phyloP scores from a whole-genome alignment of 2,888 invertebrate species.

The Colletes collaris region DNA sequence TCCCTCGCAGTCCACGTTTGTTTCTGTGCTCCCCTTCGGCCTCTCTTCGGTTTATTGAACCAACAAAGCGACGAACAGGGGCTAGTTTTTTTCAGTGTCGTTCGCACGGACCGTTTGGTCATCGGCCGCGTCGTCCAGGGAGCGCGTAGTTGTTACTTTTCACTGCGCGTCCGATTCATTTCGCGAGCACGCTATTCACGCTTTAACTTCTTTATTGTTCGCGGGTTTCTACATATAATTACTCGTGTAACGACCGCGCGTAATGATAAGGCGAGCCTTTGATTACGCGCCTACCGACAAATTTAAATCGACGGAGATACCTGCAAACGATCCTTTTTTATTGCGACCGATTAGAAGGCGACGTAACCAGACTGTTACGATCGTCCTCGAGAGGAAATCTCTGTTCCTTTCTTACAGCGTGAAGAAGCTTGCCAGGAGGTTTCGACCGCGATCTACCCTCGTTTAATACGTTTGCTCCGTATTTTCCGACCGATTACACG shows the following conservation, averaged over 20 bases:
- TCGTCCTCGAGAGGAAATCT: slow-evolving; percentile 33
- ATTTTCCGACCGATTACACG: slow-evolving; percentile 39
- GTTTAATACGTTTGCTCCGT: slow-evolving; percentile 26
- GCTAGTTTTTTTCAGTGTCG: slow-evolving; percentile 20
- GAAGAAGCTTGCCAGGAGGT: not conserved
- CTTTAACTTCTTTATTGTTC: slow-evolving; percentile 17
- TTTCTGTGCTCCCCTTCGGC: slow-evolving; percentile 35
- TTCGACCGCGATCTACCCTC: slow-evolving; percentile 4
- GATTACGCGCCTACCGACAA: slow-evolving; percentile 41
- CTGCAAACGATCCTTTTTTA: slow-evolving; percentile 41
- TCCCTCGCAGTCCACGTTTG: slow-evolving; percentile 48
- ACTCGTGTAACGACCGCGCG: slow-evolving; percentile 14
- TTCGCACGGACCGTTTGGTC: slow-evolving; percentile 13
- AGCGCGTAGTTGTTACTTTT: not conserved
- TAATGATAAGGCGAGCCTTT: slow-evolving; percentile 37
- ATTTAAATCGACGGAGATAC: slow-evolving; percentile 19
- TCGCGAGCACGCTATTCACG: slow-evolving; percentile 7
- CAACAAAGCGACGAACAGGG: slow-evolving; percentile 43
- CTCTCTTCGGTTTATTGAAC: slow-evolving; percentile 50
- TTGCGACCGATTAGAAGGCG: slow-evolving; percentile 50
- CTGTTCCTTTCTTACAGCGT: slow-evolving; percentile 17
- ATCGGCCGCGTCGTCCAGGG: not conserved
- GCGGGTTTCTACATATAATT: slow-evolving; percentile 23
- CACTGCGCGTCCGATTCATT: slow-evolving; percentile 1
- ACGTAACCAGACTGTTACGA: slow-evolving; percentile 25